Evolutionary conservation across 2,113 vertebrate genomes (phyloP), one percentile per base, ranked within the genome.

Genomic region (Mus spicilegus): DNA sequence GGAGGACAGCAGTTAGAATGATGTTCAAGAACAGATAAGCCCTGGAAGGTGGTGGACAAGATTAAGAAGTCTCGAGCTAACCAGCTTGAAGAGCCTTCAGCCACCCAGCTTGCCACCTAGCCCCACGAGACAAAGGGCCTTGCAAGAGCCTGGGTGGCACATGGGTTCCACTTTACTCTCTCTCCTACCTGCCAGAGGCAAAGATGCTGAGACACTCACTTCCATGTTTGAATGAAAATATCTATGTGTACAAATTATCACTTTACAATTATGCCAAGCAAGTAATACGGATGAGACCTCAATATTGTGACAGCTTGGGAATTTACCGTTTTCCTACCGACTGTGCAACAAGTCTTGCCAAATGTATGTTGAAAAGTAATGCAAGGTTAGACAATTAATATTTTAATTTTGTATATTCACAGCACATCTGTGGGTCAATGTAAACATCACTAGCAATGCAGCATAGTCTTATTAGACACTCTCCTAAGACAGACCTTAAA

Each of bases 201-300:
- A 93, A 84, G 36, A 97, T 82, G 97, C 93, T 0, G 5, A 98
- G 96, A 24, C 93, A 97, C 94, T 72, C 5, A 17, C 98, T 98
- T 98, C 98, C 97, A 98, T 95, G 95, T 98, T 82, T 96, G 97
- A 98, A 98, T 97, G 97, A 98, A 98, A 98, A 98, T 98, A 98
- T 97, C 98, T 96, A 81, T 93, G 98, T 98, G 97, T 98, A 98
- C 98, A 98, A 98, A 99, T 99, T 98, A 98, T 98, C 98, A 98
- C 98, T 99, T 98, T 97, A 97, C 95, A 98, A 99, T 98, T 98
- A 98, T 98, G 98, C 98, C 98, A 98, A 98, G 92, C 97, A 98
- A 98, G 98, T 95, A 96, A 97, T 98, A 97, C 30, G 95, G 98
- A 98, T 91, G 98, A 97, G 98, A 98, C 98, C 98, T 97, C 93